Base-by-base conservation (phyloP, 1,140 invertebrate species). In the Aethina tumida region DNA sequence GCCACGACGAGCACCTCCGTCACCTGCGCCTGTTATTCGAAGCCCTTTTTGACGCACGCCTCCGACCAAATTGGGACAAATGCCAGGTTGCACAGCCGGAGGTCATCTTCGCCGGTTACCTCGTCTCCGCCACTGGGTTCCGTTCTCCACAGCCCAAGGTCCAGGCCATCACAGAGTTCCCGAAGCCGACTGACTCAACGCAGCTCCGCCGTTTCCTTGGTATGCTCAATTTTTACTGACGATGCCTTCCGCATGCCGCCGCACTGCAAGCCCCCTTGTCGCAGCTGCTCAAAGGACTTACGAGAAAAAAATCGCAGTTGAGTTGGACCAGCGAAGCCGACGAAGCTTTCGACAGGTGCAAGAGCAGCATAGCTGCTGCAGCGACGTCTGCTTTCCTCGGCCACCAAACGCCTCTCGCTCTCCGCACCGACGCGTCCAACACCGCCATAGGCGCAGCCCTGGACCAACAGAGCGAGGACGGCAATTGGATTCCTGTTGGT, bases 261-360 rank as follows among this genome's bases (percentile, higher is more conserved):
- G 26, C 45, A 17, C 9, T 41, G 0, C 59, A 56, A 46, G 41
- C 48, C 7, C 49, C 45, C 7, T 28, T 59, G 1, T 42, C 53
- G 27, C 42, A 32, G 2, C 26, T 47, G 1, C 32, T 58, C 0
- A 17, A 27, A 12, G 45, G 43, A 47, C 50, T 30, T 24, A 18
- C 25, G 2, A 37, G 39, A 26, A 31, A 14, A 33, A 26, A 49
- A 32, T 10, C 12, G 18, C 6, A 9, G 8, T 17, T 16, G 8
- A 20, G n/a, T 28, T 64, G 59, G 60, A 58, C 49, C 0, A 12
- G 32, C 0, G 47, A 51, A 27, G 24, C 58, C 2, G 25, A 49
- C 8, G 1, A 35, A 39, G 56, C 63, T 0, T 68, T 69, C 41
- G 35, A 53, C 7, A 21, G 50, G n/a, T 62, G 56, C 39, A 70